phyloP scores from a whole-genome alignment of 2,888 invertebrate genomes.

The Sceliomorpha sp. region DNA sequence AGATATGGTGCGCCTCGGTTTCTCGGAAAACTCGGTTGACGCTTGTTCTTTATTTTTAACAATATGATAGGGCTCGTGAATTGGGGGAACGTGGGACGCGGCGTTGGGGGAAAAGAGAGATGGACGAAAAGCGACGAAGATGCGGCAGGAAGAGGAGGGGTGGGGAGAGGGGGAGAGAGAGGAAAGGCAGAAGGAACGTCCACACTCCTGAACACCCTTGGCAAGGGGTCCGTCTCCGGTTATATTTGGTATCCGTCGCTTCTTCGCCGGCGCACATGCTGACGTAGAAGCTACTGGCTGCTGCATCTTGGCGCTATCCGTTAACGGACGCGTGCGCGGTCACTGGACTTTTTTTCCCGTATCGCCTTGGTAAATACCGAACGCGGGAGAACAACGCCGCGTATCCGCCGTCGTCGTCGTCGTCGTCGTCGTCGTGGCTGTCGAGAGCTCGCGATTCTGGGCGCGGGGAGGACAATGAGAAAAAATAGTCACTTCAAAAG shows the following conservation, averaged over 20 bases:
- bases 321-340: slow-evolving; percentile 60
- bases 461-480: too few species aligned
- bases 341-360: slow-evolving; percentile 63
- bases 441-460: slow-evolving; percentile 20
- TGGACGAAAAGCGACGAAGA: slow-evolving; percentile 39
- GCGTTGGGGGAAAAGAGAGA: slow-evolving; percentile 38
- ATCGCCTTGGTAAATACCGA: slow-evolving; percentile 44
- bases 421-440: too few species aligned
- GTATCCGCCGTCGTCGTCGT: too few species aligned
- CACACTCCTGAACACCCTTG: slow-evolving; percentile 76
- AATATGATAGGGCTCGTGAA: slow-evolving; percentile 57
- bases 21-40: slow-evolving; percentile 43
- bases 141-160: slow-evolving; percentile 40
- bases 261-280: slow-evolving; percentile 69
- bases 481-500: slow-evolving; percentile 44
- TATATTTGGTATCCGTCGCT: slow-evolving; percentile 78
- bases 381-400: slow-evolving; percentile 35
- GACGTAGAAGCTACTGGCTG: too few species aligned
- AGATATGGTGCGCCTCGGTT: slow-evolving; percentile 30
- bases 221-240: slow-evolving; percentile 75
- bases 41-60: slow-evolving; percentile 56
- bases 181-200: slow-evolving; percentile 61
- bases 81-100: slow-evolving; percentile 42
- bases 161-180: too few species aligned
- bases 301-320: slow-evolving; percentile 69